phyloP scores from a whole-genome alignment of 2,797 vertebrate species.

The Limnodromus scolopaceus region DNA sequence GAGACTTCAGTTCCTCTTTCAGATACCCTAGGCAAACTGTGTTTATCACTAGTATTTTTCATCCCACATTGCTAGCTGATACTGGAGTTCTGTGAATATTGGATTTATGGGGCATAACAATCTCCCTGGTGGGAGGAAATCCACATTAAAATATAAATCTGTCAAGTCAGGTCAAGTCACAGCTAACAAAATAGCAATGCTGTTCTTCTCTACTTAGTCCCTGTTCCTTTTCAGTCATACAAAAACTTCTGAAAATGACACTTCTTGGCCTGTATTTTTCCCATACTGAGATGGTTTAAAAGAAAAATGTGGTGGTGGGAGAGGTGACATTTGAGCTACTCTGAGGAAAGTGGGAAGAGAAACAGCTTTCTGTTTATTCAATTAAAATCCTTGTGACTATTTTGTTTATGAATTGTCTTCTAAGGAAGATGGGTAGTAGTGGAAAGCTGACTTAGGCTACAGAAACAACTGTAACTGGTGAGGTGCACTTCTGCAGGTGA shows the following conservation, averaged over 20 bases:
- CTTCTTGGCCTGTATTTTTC: not conserved
- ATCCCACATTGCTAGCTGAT: not conserved
- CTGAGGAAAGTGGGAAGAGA: not conserved
- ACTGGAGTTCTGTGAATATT: conserved; percentile 18
- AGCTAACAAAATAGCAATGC: conserved; percentile 17
- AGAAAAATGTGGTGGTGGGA: not conserved
- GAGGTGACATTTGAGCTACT: not conserved
- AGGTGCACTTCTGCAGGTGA: conserved; percentile 7
- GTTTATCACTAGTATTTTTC: conserved; percentile 21
- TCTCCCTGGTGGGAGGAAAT: conserved; percentile 43
- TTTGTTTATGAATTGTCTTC: not conserved
- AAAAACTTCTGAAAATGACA: conserved; percentile 2
- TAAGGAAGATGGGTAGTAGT: not conserved
- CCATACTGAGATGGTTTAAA: not conserved
- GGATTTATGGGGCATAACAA: conserved; percentile 54
- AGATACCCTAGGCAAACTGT: not conserved
- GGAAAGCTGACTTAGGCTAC: not conserved
- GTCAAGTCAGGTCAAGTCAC: conserved; percentile 37
- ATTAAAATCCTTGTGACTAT: not conserved
- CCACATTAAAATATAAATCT: conserved; percentile 52
- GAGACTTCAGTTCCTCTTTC: not conserved
- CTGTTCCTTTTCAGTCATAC: not conserved
- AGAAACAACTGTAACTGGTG: not conserved
- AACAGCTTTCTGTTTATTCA: not conserved
- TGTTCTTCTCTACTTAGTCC: not conserved